Evolutionary conservation across 2,888 invertebrate genomes (phyloP).

Genomic region (Doris montereyensis): DNA sequence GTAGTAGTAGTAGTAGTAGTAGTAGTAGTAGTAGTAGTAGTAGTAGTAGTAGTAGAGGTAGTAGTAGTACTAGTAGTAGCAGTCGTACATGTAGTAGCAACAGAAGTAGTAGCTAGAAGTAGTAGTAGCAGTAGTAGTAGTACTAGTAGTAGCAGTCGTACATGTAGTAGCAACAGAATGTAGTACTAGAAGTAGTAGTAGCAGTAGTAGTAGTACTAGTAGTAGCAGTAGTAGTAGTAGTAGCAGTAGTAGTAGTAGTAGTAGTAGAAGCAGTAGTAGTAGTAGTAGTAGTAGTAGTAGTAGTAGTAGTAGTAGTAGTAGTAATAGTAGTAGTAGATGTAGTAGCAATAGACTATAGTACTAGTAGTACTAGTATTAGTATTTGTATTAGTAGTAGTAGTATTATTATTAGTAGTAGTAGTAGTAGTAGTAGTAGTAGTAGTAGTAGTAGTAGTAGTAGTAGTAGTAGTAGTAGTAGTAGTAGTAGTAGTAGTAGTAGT

Average conservation of each 20-base stretch:
- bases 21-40: neutral
- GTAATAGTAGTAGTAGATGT: neutral
- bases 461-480: neutral
- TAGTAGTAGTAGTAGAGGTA: neutral
- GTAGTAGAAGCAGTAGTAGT: neutral
- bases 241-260: neutral
- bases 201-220: neutral
- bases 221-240: neutral
- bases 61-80: neutral
- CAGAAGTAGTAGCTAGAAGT: neutral
- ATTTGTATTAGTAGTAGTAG: neutral
- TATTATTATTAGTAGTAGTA: neutral
- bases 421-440: neutral
- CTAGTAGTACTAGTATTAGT: neutral
- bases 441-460: neutral
- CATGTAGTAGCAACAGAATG: no score
- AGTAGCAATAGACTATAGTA: neutral
- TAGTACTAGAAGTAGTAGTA: conserved; percentile 1
- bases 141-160: conserved; percentile 15
- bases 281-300: neutral
- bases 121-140: neutral
- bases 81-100: neutral
- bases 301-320: neutral
- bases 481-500: neutral
- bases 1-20: neutral